phyloP scores from a whole-genome alignment of 2,888 invertebrate species.

The Dicyrtomina minuta region DNA sequence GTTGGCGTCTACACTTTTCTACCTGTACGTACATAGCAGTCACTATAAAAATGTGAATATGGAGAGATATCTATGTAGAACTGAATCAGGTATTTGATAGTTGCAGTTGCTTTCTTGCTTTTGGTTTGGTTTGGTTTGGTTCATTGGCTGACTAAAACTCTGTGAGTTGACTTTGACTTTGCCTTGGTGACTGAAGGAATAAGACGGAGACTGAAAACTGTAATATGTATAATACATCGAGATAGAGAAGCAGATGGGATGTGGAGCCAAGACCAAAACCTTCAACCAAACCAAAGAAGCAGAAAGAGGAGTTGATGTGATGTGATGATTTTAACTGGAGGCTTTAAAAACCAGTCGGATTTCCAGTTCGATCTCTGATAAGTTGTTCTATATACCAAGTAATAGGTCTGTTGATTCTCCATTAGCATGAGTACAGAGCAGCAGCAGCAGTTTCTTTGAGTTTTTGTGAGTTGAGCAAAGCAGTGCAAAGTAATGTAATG shows the following conservation, averaged over 20 bases:
- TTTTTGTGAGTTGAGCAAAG: no score
- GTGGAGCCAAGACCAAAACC: conserved; percentile 12
- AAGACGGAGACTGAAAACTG: conserved; percentile 4
- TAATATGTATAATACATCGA: no score
- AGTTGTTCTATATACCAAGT: conserved; percentile 11
- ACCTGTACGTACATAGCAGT: neutral
- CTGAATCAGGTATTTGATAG: no score
- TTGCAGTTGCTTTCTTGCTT: no score
- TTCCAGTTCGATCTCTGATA: conserved; percentile 31
- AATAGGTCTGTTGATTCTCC: conserved; percentile 5
- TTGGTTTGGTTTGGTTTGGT: no score
- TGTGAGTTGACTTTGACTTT: neutral
- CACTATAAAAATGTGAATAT: neutral
- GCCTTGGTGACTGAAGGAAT: conserved; percentile 7
- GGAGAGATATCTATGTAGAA: no score
- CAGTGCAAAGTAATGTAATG: no score
- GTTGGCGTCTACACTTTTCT: neutral
- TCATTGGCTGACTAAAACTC: no score
- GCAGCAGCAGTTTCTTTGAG: no score
- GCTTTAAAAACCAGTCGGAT: conserved; percentile 47
- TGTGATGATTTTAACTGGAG: conserved; percentile 43
- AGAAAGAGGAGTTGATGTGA: conserved; percentile 21
- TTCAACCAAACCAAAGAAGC: neutral
- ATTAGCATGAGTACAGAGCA: no score
- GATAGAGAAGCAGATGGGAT: conserved; percentile 30